A percentile compares a stretch with the other conserved stretches of the same genome.
These are phyloP conservation scores for Gymnothorax javanicus DNA, from an alignment of 2,797 vertebrate genomes.

Conservation along the genomic window DNA sequence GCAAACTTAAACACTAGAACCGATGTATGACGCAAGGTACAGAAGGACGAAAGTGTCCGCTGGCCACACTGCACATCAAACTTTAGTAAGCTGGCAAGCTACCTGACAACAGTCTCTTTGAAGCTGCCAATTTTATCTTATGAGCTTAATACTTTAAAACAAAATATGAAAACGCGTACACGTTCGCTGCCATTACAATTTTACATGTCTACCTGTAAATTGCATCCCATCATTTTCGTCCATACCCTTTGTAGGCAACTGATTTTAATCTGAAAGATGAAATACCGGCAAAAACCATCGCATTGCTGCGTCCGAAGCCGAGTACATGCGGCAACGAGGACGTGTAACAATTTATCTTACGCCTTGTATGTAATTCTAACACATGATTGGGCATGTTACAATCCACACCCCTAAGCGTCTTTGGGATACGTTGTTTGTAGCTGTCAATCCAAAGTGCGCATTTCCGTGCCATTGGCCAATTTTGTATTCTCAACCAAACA, in stretches of 20 bases:
- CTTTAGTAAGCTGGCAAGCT: not conserved
- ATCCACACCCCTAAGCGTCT: not conserved
- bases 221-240: conserved; percentile 19
- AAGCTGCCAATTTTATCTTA: not conserved
- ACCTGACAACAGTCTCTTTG: not conserved
- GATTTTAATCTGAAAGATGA: not conserved
- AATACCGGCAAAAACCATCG: not conserved
- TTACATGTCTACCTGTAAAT: conserved; percentile 18
- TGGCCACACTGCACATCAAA: not conserved
- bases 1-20: not conserved
- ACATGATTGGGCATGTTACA: conserved; percentile 11
- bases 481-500: conserved; percentile 43
- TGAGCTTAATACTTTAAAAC: not conserved
- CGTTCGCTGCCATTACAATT: not conserved
- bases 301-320: not conserved
- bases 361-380: not conserved
- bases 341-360: not conserved
- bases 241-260: conserved; percentile 12
- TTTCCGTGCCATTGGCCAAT: not conserved
- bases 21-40: not conserved
- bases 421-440: not conserved
- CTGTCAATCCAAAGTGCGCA: conserved; percentile 31
- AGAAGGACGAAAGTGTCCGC: not conserved
- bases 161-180: not conserved
- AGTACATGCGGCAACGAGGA: not conserved